These are phyloP conservation scores for Chlorodrepanis virens DNA, from an alignment of 2,113 vertebrate genomes.

Conservation along the genomic window DNA sequence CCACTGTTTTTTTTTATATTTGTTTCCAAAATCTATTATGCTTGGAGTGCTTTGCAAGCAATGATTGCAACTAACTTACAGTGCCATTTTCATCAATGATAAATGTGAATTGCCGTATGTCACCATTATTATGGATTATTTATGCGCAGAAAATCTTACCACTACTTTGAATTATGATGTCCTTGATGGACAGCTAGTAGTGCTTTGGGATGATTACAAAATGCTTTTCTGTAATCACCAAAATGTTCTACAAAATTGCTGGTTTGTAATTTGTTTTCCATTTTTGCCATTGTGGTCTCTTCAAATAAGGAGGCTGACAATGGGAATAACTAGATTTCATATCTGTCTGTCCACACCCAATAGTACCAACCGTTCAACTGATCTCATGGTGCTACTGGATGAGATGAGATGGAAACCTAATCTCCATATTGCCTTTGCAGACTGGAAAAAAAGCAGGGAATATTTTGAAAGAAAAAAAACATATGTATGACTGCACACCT, in stretches of 20 bases:
- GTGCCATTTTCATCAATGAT: slow-evolving; percentile 11
- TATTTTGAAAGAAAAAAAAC: not conserved
- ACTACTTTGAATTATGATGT: slow-evolving; percentile 53
- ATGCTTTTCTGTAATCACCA: slow-evolving; percentile 4
- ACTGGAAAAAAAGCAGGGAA: not conserved
- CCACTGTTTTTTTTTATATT: slow-evolving; percentile 53
- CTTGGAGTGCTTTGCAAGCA: slow-evolving; percentile 40
- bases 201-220: slow-evolving; percentile 22
- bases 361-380: not conserved
- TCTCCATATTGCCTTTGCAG: not conserved
- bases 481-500: not conserved
- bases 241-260: slow-evolving; percentile 19
- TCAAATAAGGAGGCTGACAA: not conserved
- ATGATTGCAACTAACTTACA: slow-evolving; percentile 9
- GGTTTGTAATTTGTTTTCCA: slow-evolving; percentile 33
- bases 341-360: not conserved
- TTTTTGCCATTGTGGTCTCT: not conserved
- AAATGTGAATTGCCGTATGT: slow-evolving; percentile 45
- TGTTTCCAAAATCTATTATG: slow-evolving; percentile 52
- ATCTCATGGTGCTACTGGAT: not conserved
- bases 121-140: slow-evolving; percentile 39
- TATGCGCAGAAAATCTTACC: slow-evolving; percentile 17
- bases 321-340: not conserved
- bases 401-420: not conserved
- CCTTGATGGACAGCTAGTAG: slow-evolving; percentile 6